Conservation (phyloP, 2,113 vertebrate species). For the Myotis lucifugus region DNA sequence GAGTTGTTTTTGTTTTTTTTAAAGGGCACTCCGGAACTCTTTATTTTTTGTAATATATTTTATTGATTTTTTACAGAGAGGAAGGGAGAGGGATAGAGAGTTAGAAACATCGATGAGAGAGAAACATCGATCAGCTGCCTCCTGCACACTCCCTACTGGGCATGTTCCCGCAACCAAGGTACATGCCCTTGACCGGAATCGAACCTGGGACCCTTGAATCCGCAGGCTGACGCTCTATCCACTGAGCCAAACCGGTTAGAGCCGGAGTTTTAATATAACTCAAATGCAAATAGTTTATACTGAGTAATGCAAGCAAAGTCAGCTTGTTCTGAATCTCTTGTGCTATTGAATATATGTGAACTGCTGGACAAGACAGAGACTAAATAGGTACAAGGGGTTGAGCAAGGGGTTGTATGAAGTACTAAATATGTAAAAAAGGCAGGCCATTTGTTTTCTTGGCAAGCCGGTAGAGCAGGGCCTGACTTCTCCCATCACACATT, state of each 20-base stretch:
- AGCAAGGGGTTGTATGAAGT: background rate
- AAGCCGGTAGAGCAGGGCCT: constrained; percentile 91
- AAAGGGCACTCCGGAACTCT: no score
- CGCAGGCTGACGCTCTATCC: no score
- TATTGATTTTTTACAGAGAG: no score
- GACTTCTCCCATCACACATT: constrained; percentile 89
- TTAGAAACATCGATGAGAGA: no score
- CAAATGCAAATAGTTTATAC: background rate
- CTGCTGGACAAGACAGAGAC: background rate
- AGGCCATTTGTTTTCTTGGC: constrained; percentile 33
- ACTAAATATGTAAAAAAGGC: background rate
- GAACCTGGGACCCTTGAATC: no score
- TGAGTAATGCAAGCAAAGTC: background rate
- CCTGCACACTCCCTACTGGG: no score
- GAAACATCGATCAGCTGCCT: no score
- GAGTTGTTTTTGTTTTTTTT: background rate
- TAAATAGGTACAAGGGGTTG: background rate
- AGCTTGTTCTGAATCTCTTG: background rate
- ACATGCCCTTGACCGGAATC: no score
- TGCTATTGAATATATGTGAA: background rate
- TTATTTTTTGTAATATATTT: no score
- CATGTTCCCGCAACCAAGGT: no score
- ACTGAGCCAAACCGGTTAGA: no score
- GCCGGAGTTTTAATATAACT: background rate
- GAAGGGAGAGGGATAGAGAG: no score